Conservation (phyloP, 92 coral and sea anemone genomes). For the Parazoanthus atlanticus region DNA sequence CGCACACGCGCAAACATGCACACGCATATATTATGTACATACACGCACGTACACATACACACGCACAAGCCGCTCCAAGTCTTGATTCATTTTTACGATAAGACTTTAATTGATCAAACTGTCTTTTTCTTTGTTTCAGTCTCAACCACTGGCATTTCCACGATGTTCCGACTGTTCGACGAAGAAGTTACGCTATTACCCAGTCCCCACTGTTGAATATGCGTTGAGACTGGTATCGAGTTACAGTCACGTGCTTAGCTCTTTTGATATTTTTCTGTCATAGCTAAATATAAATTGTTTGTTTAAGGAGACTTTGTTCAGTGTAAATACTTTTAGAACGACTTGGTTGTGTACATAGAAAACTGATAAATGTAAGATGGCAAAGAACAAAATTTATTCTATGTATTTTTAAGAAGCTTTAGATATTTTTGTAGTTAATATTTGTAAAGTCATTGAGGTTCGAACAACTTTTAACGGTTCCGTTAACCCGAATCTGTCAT, state of each 20-base stretch:
- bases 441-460: constrained; percentile 3
- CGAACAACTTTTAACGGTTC: not conserved
- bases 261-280: not conserved
- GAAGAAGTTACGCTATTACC: too few relatives aligned
- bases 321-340: constrained; percentile 1
- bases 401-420: constrained; percentile 41
- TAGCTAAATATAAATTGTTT: not conserved
- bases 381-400: not conserved
- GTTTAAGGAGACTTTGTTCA: not conserved
- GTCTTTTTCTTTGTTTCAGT: too few relatives aligned
- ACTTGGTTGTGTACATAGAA: constrained; percentile 1
- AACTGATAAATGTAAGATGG: constrained; percentile 1
- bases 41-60: too few relatives aligned
- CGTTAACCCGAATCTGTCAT: too few relatives aligned
- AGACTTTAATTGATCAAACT: too few relatives aligned
- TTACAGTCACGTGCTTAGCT: not conserved
- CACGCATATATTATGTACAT: too few relatives aligned
- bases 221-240: not conserved
- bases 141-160: too few relatives aligned
- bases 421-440: constrained; percentile 39
- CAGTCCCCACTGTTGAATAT: too few relatives aligned
- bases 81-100: too few relatives aligned
- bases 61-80: too few relatives aligned
- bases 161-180: too few relatives aligned
- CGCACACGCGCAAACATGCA: not conserved